Evolutionary conservation across 2,797 vertebrate genomes (phyloP), one percentile per base, ranked within the genome.

Genomic region (Diplodus sargus): DNA sequence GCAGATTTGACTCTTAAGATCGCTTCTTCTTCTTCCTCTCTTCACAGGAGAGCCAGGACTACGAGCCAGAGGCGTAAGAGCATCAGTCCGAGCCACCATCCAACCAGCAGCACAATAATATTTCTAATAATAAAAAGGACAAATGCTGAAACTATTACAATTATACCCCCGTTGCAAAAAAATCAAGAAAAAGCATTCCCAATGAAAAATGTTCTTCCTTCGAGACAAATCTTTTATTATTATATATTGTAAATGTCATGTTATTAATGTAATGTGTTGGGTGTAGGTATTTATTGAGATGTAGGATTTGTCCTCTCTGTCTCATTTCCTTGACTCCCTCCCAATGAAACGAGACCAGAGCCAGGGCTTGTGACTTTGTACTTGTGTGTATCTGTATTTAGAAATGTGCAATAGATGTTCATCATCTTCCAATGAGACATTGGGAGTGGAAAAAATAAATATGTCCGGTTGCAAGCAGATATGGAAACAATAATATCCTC

Each of bases 1-100:
- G 53, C 67, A 49, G 5, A 57, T 73, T 30, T 66, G 58, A 4
- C 64, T 59, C 74, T 58, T 47, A 67, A 59, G 60, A 20, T 49
- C 0, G 51, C 16, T 52, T 80, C 64, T 76, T 84, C 15, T 84
- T 77, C 16, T 86, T 84, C 15, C 83, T 78, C 17, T 86, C 74
- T 70, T 64, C 7, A 61, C 82, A 97, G 95, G 97, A 97, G 87
- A 98, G 96, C 95, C 98, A 98, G 95, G 98, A 99, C 91, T 99
- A 99, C 52, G 97, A 98, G 90, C 98, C 98, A 84, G 98, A 99
- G 92, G 98, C 98, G 16, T 99, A 98, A 97, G 96, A 90, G 80
- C 78, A 77, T 83, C 91, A 92, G 85, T 94, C 93, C 91, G 28
- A 93, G 92, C 88, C 94, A 93, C 92, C 93, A 93, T 95, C 95